Conservation (phyloP, 2,888 invertebrate species). For the Drosophila mettleri region DNA sequence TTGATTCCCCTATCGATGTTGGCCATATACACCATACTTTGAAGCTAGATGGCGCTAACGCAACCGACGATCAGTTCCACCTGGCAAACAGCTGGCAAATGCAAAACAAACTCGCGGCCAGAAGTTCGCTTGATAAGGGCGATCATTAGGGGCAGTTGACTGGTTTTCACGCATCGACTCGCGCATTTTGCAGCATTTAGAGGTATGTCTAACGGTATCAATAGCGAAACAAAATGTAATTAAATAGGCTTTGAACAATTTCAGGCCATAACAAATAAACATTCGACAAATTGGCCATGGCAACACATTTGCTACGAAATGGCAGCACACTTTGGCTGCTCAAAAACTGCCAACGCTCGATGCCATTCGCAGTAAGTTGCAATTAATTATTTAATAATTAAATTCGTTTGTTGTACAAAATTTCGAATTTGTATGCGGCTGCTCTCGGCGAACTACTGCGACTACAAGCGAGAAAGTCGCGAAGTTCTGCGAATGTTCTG, state of each 20-base stretch:
- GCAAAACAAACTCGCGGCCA: constrained; percentile 52
- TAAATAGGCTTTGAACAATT: background rate
- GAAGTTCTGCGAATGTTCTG: constrained; percentile 27
- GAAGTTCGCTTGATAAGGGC: constrained; percentile 49
- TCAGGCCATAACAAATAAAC: constrained; percentile 11
- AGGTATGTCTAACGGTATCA: constrained; percentile 27
- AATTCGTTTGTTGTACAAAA: background rate
- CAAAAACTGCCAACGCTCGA: constrained; percentile 62
- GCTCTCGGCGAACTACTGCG: background rate
- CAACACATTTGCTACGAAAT: constrained; percentile 76
- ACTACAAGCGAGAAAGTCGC: constrained; percentile 8
- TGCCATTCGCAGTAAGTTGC: constrained; percentile 47
- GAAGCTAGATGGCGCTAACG: constrained; percentile 1
- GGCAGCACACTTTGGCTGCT: constrained; percentile 64
- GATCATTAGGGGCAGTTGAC: constrained; percentile 46
- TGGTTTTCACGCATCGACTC: constrained; percentile 20
- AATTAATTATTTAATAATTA: constrained; percentile 23
- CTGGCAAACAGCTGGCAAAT: constrained; percentile 54
- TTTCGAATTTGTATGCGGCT: background rate
- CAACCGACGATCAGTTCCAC: constrained; percentile 32
- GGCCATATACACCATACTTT: background rate
- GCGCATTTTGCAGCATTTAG: constrained; percentile 29
- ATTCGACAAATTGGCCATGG: constrained; percentile 61
- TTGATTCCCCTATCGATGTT: background rate
- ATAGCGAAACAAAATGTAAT: background rate